phyloP scores from a whole-genome alignment of 2,888 invertebrate genomes.

The Smittia aterrima region DNA sequence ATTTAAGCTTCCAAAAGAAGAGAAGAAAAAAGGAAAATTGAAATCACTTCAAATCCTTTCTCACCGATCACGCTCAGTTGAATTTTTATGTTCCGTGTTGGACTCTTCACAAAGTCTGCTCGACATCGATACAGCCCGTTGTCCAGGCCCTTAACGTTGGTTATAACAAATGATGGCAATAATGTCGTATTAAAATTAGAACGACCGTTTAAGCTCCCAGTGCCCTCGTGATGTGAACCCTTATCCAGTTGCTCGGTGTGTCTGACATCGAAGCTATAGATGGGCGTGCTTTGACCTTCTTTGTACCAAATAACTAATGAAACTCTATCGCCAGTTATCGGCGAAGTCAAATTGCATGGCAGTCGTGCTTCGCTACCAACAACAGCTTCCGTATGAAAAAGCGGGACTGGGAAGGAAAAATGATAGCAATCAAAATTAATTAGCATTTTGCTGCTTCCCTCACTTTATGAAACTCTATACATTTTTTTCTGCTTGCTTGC shows the following conservation, averaged over 20 bases:
- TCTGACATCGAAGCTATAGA: conserved; percentile 58
- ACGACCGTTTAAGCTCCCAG: conserved; percentile 62
- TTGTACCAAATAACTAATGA: conserved; percentile 55
- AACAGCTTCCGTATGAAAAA: conserved; percentile 52
- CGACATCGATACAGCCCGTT: conserved; percentile 83
- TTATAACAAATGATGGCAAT: conserved; percentile 71
- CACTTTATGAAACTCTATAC: not conserved
- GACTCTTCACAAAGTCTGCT: conserved; percentile 86
- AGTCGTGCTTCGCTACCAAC: conserved; percentile 52
- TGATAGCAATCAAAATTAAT: conserved; percentile 34
- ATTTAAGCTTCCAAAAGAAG: not conserved
- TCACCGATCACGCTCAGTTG: conserved; percentile 87
- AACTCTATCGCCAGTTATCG: conserved; percentile 52
- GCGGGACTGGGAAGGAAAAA: conserved; percentile 48
- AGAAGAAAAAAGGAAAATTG: conserved; percentile 19
- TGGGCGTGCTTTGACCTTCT: conserved; percentile 53
- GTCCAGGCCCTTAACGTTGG: conserved; percentile 71
- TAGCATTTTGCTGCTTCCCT: not conserved
- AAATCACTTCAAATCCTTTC: conserved; percentile 48
- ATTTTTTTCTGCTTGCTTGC: not conserved
- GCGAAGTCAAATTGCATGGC: conserved; percentile 54
- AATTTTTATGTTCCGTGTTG: conserved; percentile 81
- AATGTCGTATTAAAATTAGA: conserved; percentile 74
- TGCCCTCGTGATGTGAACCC: conserved; percentile 59
- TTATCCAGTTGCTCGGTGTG: conserved; percentile 54